Conservation (phyloP, 2,797 vertebrate species). For the Onychomys arenicola region DNA sequence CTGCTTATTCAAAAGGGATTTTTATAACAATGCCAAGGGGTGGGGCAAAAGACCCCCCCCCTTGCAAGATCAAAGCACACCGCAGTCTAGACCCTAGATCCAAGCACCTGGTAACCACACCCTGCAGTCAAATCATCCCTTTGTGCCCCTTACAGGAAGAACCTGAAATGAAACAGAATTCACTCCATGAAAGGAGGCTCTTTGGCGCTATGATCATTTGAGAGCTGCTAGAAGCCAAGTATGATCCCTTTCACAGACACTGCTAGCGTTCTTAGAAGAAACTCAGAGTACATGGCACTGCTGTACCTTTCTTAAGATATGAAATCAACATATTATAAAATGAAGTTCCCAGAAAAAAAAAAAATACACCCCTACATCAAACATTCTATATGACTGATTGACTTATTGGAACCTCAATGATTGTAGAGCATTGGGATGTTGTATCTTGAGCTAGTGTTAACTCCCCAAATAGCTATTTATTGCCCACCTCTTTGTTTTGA, state of each 20-base stretch:
- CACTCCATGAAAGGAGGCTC: neutral
- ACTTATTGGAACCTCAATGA: neutral
- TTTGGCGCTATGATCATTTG: neutral
- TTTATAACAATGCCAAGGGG: too few relatives aligned
- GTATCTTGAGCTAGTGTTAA: neutral
- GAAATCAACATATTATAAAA: neutral
- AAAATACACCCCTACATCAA: neutral
- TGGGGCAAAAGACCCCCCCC: too few relatives aligned
- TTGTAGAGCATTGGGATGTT: neutral
- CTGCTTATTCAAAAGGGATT: too few relatives aligned
- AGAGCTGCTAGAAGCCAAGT: conserved; percentile 26
- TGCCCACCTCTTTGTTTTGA: neutral
- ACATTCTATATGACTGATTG: neutral
- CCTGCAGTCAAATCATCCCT: too few relatives aligned
- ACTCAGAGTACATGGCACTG: neutral
- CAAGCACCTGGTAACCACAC: too few relatives aligned
- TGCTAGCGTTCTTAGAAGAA: neutral
- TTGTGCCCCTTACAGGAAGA: conserved; percentile 50
- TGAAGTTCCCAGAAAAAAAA: neutral
- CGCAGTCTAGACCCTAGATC: too few relatives aligned
- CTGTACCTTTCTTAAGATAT: neutral
- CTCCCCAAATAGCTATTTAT: neutral
- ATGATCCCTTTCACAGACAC: neutral
- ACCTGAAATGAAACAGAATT: conserved; percentile 60
- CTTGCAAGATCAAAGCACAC: too few relatives aligned